These are phyloP conservation scores for Chamaea fasciata DNA, from an alignment of 2,113 vertebrate species.

Conservation along the genomic window DNA sequence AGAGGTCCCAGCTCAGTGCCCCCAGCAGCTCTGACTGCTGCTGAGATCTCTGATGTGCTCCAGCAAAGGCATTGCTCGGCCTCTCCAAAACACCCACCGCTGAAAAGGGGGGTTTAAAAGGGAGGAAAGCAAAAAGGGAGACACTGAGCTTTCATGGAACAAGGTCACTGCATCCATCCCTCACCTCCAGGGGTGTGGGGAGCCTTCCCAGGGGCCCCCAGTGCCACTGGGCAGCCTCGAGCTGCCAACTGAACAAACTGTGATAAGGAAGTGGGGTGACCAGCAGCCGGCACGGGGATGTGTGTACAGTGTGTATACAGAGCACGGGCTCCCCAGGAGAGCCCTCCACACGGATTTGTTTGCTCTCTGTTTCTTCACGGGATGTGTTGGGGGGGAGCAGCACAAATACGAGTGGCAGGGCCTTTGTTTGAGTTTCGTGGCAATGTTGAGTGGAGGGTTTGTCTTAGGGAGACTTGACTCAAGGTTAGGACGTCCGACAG, in stretches of 20 bases:
- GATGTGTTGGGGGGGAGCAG: neutral
- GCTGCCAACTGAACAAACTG: conserved; percentile 53
- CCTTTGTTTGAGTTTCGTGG: neutral
- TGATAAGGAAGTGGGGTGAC: conserved; percentile 52
- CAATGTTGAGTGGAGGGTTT: neutral
- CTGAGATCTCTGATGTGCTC: neutral
- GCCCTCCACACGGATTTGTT: neutral
- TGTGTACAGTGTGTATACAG: conserved; percentile 18
- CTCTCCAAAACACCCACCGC: neutral
- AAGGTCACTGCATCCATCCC: neutral
- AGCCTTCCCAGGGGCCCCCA: neutral
- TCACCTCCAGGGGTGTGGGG: neutral
- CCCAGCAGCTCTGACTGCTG: neutral
- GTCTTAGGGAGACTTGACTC: neutral
- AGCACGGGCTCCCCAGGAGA: neutral
- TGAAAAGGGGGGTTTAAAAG: neutral
- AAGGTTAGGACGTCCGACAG: conserved; percentile 4
- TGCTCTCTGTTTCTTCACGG: neutral
- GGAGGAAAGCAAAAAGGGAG: neutral
- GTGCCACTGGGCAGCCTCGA: neutral
- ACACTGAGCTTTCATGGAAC: neutral
- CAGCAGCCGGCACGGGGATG: neutral
- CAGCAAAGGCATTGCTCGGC: neutral
- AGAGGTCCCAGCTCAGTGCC: neutral
- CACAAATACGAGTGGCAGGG: conserved; percentile 9